Evolutionary conservation across 2,113 vertebrate species (phyloP), one percentile per base, ranked within the genome.

Genomic region (Callipepla squamata): DNA sequence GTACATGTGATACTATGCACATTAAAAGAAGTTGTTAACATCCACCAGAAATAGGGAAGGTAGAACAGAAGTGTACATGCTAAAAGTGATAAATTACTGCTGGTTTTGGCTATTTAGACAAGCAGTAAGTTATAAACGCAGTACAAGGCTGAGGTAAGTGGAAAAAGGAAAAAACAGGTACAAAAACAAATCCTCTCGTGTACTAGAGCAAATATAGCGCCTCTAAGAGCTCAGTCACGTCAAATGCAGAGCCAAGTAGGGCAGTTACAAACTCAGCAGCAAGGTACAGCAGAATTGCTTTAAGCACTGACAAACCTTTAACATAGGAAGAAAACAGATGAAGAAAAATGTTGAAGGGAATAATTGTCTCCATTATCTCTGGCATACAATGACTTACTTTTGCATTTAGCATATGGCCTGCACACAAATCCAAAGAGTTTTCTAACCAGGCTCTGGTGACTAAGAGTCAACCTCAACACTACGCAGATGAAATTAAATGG

Each of bases 401-500:
- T 25, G 42, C 26, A 26, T 69, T 92, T 53, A 82, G 80, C 32
- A 40, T 45, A 30, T 9, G 7, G 47, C 55, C 70, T 91, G 40
- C 65, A 45, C 82, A 81, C 36, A 63, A 89, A 90, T 80, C 42
- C 42, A 44, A 68, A 68, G 15, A 20, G 50, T 65, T 48, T 92
- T 65, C 72, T 88, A 94, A 89, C 80, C 80, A 95, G 91, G 61
- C 59, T 84, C 70, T 42, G 40, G 32, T 75, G 40, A 83, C 70
- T 62, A 51, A 92, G 72, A 92, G 47, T 76, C 66, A 79, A 84
- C 58, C 51, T 50, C 25, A 75, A 2, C 57, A 51, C 83, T 47
- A 11, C 36, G 40, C 17, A 3, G 47, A 62, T 70, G 83, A 91
- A 94, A 90, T 62, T 42, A 88, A 83, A 30, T 50, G 68, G 53